phyloP scores from a whole-genome alignment of 2,888 invertebrate species.

The Neoascia interrupta region DNA sequence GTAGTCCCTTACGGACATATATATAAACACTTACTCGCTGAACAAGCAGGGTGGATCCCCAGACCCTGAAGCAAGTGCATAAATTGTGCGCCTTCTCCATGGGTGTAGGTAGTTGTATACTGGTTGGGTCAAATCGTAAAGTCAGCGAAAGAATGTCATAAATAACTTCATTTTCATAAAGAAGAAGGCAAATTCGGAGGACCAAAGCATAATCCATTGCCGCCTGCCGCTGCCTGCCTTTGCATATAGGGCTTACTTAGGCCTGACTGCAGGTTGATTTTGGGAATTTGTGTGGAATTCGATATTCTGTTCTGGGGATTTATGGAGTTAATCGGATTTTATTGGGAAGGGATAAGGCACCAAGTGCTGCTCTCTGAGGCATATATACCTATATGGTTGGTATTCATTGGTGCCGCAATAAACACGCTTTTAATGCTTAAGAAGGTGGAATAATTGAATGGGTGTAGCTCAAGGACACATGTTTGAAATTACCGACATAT shows the following conservation, averaged over 20 bases:
- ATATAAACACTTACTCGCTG: background rate
- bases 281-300: constrained; percentile 7
- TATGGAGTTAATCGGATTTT: constrained; percentile 16
- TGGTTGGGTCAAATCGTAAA: constrained; percentile 41
- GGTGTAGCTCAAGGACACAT: no score
- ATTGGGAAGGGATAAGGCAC: constrained; percentile 31
- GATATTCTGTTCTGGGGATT: constrained; percentile 19
- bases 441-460: no score
- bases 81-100: constrained; percentile 26
- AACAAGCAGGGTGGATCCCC: background rate
- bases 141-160: constrained; percentile 40
- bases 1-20: constrained; percentile 26
- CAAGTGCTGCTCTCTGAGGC: no score
- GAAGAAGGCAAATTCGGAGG: background rate
- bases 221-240: background rate
- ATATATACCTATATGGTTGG: no score
- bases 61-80: constrained; percentile 17
- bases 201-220: background rate
- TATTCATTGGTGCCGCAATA: no score
- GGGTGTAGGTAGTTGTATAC: background rate
- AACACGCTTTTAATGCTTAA: no score
- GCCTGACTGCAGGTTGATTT: constrained; percentile 12
- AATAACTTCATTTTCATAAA: constrained; percentile 50
- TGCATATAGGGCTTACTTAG: constrained; percentile 8
- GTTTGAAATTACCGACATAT: no score